Conservation (phyloP, 2,888 invertebrate species). For the Epistrophe eligans region DNA sequence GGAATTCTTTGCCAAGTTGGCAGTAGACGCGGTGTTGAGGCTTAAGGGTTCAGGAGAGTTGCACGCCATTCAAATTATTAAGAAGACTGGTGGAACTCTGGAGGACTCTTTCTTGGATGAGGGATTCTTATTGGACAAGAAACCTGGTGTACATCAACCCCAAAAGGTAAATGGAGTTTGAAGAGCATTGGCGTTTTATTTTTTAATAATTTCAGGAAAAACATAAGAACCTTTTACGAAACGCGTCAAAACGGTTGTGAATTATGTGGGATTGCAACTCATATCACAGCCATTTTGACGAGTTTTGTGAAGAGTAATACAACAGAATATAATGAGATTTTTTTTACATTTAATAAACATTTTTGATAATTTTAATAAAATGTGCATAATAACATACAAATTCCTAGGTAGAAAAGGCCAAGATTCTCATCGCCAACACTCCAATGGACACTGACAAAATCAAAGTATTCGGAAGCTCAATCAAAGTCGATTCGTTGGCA, state of each 20-base stretch:
- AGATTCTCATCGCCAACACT: slow-evolving; percentile 98
- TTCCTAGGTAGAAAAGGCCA: slow-evolving; percentile 92
- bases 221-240: slow-evolving; percentile 60
- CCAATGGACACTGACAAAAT: slow-evolving; percentile 99
- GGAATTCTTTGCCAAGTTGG: slow-evolving; percentile 96
- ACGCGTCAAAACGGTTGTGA: slow-evolving; percentile 84
- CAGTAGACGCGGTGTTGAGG: slow-evolving; percentile 97
- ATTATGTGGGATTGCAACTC: slow-evolving; percentile 79
- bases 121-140: slow-evolving; percentile 97
- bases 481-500: slow-evolving; percentile 95
- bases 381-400: slow-evolving; percentile 17
- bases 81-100: slow-evolving; percentile 96
- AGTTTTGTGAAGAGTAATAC: slow-evolving; percentile 80
- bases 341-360: not conserved
- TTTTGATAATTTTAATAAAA: not conserved
- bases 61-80: slow-evolving; percentile 98
- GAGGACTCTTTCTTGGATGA: slow-evolving; percentile 98
- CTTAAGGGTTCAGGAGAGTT: slow-evolving; percentile 98
- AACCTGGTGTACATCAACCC: slow-evolving; percentile 98
- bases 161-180: slow-evolving; percentile 85
- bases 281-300: slow-evolving; percentile 84
- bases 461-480: slow-evolving; percentile 98
- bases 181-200: not conserved
- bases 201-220: slow-evolving; percentile 3
- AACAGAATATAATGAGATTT: slow-evolving; percentile 26